Percentiles rank a stretch among this genome's conserved stretches.
Evolutionary conservation across 2,113 vertebrate genomes (phyloP).

Genomic region (Dicentrarchus labrax): DNA sequence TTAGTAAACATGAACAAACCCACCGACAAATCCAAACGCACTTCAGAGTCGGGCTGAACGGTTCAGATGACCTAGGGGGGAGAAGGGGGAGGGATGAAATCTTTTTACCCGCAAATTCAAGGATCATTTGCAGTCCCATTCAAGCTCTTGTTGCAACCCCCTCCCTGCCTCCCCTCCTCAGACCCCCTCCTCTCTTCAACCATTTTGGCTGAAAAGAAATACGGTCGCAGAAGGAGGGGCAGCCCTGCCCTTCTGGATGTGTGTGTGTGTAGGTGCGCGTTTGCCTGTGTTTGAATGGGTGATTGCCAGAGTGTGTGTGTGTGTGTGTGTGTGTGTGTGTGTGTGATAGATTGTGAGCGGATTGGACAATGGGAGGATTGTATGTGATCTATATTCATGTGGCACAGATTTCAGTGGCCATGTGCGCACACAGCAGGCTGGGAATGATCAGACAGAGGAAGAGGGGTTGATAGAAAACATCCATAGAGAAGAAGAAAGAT

Average conservation of each 20-base stretch:
- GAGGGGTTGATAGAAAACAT: slow-evolving; percentile 15
- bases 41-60: slow-evolving; percentile 14
- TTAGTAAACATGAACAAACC: background rate
- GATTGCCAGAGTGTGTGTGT: slow-evolving; percentile 28
- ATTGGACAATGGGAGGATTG: slow-evolving; percentile 78
- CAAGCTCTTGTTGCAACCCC: slow-evolving; percentile 73
- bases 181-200: slow-evolving; percentile 32
- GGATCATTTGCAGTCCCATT: slow-evolving; percentile 78
- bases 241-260: slow-evolving; percentile 19
- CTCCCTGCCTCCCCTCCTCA: background rate
- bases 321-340: slow-evolving; percentile 35
- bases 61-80: slow-evolving; percentile 20
- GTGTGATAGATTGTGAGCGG: slow-evolving; percentile 60
- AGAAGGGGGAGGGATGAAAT: background rate
- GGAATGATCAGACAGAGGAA: slow-evolving; percentile 36
- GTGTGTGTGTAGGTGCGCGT: slow-evolving; percentile 2
- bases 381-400: slow-evolving; percentile 80
- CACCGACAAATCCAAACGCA: background rate
- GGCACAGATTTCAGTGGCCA: slow-evolving; percentile 64
- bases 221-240: slow-evolving; percentile 67
- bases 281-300: slow-evolving; percentile 44
- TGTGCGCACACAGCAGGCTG: slow-evolving; percentile 61
- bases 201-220: slow-evolving; percentile 83
- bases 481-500: background rate
- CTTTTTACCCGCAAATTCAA: slow-evolving; percentile 73